Conservation (phyloP, 2,113 vertebrate genomes). For the Rhynchomys soricoides region DNA sequence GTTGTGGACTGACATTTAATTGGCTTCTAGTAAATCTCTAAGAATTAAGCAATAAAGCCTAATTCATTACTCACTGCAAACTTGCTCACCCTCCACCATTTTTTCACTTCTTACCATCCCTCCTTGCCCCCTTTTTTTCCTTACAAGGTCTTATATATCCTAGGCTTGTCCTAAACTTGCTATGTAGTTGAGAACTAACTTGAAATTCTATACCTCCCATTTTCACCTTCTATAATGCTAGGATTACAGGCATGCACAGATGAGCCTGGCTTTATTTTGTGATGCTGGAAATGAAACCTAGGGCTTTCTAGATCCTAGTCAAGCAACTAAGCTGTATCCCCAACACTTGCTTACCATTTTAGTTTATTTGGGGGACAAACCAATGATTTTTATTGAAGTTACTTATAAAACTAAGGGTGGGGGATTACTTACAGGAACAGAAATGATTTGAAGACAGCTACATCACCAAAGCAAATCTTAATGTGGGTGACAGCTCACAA, state of each 20-base stretch:
- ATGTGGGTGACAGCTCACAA: background rate
- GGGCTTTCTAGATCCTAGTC: background rate
- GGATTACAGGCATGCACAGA: background rate
- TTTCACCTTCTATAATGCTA: background rate
- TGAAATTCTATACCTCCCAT: background rate
- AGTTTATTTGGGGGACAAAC: background rate
- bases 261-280: background rate
- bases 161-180: background rate
- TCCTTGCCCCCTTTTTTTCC: background rate
- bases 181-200: background rate
- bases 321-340: background rate
- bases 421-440: background rate
- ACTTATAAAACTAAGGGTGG: background rate
- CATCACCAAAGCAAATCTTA: background rate
- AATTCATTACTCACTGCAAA: background rate
- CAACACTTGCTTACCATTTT: background rate
- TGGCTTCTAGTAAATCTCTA: background rate
- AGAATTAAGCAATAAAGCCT: background rate
- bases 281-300: background rate
- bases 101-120: background rate
- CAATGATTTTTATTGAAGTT: background rate
- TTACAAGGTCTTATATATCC: background rate
- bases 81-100: background rate
- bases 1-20: background rate
- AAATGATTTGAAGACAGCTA: background rate